These are phyloP conservation scores for Hermetia illucens DNA, from an alignment of 1,140 invertebrate species.

Conservation along the genomic window DNA sequence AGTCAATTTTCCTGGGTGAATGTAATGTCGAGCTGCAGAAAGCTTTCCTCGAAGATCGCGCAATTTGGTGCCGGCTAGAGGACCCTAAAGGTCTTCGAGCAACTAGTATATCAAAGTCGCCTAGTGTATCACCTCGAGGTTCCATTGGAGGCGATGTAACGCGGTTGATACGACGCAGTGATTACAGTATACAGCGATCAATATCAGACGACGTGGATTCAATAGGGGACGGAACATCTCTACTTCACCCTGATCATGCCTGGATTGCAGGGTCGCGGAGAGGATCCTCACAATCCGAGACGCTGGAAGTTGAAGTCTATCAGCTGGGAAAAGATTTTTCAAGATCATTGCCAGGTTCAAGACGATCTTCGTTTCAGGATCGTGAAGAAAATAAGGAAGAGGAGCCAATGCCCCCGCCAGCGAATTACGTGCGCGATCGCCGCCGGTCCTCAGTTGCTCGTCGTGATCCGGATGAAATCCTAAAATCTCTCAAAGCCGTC, in stretches of 20 bases:
- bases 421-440: constrained; percentile 46
- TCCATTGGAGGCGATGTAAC: constrained; percentile 47
- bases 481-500: constrained; percentile 59
- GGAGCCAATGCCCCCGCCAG: constrained; percentile 34
- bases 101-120: constrained; percentile 41
- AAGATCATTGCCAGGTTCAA: constrained; percentile 64
- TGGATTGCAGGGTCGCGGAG: constrained; percentile 58
- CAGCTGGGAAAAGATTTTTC: constrained; percentile 74
- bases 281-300: constrained; percentile 72
- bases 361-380: constrained; percentile 68
- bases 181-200: constrained; percentile 50
- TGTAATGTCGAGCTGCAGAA: constrained; percentile 60
- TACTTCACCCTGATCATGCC: constrained; percentile 72
- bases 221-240: constrained; percentile 51
- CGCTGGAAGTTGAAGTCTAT: constrained; percentile 70
- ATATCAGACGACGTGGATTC: constrained; percentile 58
- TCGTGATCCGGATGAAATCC: constrained; percentile 66
- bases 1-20: constrained; percentile 71
- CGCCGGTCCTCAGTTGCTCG: constrained; percentile 63
- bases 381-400: constrained; percentile 34
- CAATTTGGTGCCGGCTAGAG: constrained; percentile 75
- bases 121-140: constrained; percentile 62
- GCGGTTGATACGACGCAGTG: constrained; percentile 44
- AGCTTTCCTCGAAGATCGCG: constrained; percentile 69
- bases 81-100: constrained; percentile 53